phyloP scores from a whole-genome alignment of 2,797 vertebrate genomes.

The Manis crassicaudata region DNA sequence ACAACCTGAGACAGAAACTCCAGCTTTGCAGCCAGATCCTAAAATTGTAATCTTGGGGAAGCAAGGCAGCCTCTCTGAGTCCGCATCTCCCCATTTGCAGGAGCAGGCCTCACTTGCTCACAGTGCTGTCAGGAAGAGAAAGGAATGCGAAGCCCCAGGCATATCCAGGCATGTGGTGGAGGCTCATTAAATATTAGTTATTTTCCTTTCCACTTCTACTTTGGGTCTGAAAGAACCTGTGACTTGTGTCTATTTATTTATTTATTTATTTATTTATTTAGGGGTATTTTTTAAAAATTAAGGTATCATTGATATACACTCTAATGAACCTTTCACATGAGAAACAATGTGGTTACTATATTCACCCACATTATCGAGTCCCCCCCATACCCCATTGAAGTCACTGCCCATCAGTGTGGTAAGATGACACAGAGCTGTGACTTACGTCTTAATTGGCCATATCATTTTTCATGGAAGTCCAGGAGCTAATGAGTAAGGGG shows the following conservation, averaged over 20 bases:
- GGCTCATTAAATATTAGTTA: background rate
- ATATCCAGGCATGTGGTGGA: background rate
- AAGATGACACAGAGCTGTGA: too few species aligned
- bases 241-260: too few species aligned
- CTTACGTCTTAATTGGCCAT: background rate
- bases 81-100: background rate
- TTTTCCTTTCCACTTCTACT: background rate
- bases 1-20: background rate
- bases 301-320: too few species aligned
- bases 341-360: too few species aligned
- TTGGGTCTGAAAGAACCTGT: background rate
- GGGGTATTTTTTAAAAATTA: too few species aligned
- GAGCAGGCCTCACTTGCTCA: background rate
- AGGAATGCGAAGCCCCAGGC: rapidly evolving
- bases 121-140: background rate
- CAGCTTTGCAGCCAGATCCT: background rate
- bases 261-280: too few species aligned
- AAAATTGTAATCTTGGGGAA: background rate
- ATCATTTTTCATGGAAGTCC: background rate
- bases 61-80: background rate
- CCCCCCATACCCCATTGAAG: too few species aligned
- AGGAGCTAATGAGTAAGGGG: background rate
- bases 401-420: too few species aligned
- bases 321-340: too few species aligned
- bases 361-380: too few species aligned